Conservation (phyloP, 2,113 vertebrate genomes). For the Jaculus jaculus region DNA sequence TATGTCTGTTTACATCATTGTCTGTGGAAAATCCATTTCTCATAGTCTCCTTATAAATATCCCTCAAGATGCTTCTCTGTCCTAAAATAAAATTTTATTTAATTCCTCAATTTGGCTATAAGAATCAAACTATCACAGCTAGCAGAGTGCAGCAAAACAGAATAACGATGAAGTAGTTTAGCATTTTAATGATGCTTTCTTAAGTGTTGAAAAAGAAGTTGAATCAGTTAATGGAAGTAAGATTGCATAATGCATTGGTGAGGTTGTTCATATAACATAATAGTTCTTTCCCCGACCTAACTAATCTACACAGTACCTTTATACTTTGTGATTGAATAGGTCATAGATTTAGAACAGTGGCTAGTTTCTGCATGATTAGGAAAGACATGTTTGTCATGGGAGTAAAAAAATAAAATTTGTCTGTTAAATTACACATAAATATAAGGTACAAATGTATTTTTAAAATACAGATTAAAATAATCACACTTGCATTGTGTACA, state of each 20-base stretch:
- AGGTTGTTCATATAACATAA: constrained; percentile 63
- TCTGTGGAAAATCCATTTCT: not conserved
- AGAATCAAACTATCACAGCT: not conserved
- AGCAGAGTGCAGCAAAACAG: constrained; percentile 30
- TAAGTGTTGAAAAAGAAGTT: constrained; percentile 60
- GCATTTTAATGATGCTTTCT: not conserved
- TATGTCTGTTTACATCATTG: not conserved
- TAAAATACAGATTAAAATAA: constrained; percentile 99
- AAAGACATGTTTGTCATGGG: constrained; percentile 90
- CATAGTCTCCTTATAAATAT: not conserved
- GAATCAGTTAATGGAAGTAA: constrained; percentile 72
- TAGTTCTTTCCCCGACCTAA: constrained; percentile 55
- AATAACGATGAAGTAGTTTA: constrained; percentile 35
- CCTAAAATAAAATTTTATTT: not conserved
- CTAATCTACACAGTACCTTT: constrained; percentile 65
- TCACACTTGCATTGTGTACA: constrained; percentile 99
- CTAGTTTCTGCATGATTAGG: constrained; percentile 81
- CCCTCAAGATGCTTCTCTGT: not conserved
- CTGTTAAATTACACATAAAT: constrained; percentile 99
- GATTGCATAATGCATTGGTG: constrained; percentile 76
- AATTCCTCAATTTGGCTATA: not conserved
- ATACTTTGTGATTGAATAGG: not conserved
- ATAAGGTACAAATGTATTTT: constrained; percentile 99
- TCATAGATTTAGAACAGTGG: constrained; percentile 36
- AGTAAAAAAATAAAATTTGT: constrained; percentile 99